Percentiles rank a stretch among this genome's conserved stretches.
These are phyloP conservation scores for Linnaemya vulpina DNA, from an alignment of 2,888 invertebrate genomes.

Conservation along the genomic window DNA sequence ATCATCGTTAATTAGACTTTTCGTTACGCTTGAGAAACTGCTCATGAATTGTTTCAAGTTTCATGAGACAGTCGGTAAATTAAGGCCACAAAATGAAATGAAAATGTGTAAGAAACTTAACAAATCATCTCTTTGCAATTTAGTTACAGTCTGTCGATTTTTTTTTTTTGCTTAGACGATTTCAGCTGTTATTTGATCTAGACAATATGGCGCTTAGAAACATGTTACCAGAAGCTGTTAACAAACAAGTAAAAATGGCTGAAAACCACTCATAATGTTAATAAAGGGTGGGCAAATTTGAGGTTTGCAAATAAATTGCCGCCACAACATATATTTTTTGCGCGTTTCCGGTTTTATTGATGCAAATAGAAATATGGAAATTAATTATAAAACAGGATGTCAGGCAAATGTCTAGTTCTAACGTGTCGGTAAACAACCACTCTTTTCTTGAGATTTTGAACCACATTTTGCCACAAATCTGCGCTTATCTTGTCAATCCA, in stretches of 20 bases:
- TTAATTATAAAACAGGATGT: no score
- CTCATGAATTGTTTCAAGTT: not conserved
- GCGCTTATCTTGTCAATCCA: no score
- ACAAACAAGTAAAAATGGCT: not conserved
- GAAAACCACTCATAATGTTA: no score
- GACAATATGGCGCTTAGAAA: slow-evolving; percentile 20
- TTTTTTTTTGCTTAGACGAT: not conserved
- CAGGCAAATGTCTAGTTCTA: no score
- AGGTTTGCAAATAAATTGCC: no score
- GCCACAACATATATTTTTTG: no score
- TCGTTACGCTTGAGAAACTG: slow-evolving; percentile 10
- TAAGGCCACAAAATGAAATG: not conserved
- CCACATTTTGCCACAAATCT: no score
- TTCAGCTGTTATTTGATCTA: not conserved
- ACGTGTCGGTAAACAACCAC: no score
- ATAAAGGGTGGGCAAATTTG: no score
- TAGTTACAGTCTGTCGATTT: slow-evolving; percentile 34
- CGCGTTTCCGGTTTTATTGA: no score
- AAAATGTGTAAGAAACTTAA: not conserved
- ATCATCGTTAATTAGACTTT: slow-evolving; percentile 41
- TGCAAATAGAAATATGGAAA: no score
- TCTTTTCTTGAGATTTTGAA: no score
- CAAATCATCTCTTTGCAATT: slow-evolving; percentile 4
- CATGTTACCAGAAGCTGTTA: not conserved
- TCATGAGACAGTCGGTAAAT: slow-evolving; percentile 4